A percentile compares a stretch with the other conserved stretches of the same genome.
phyloP scores from a whole-genome alignment of 2,113 vertebrate genomes.

The Podarcis cretensis region DNA sequence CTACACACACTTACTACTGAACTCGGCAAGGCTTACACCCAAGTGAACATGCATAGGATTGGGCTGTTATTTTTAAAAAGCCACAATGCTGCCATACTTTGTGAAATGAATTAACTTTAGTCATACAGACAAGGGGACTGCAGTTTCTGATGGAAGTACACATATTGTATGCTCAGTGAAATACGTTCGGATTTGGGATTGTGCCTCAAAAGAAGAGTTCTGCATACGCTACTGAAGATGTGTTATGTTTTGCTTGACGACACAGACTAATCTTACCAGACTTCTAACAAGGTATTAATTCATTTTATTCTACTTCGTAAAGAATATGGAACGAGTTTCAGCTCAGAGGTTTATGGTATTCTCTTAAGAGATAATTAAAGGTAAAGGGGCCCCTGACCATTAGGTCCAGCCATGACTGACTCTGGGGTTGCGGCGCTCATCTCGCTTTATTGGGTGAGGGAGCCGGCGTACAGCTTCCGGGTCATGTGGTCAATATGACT shows the following conservation, averaged over 20 bases:
- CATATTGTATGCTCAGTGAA: slow-evolving; percentile 58
- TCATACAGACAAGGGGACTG: slow-evolving; percentile 41
- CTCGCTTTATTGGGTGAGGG: no score
- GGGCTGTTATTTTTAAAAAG: background rate
- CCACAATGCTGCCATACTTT: background rate
- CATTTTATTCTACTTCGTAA: slow-evolving; percentile 14
- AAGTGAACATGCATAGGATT: background rate
- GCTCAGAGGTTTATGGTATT: background rate
- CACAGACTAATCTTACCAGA: background rate
- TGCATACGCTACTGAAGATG: slow-evolving; percentile 59
- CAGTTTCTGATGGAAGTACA: slow-evolving; percentile 65
- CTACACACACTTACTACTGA: background rate
- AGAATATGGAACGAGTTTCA: slow-evolving; percentile 24
- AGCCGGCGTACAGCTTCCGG: no score
- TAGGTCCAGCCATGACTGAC: no score
- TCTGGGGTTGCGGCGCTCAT: no score
- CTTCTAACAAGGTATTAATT: slow-evolving; percentile 16
- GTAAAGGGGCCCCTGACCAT: no score
- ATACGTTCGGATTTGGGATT: slow-evolving; percentile 49
- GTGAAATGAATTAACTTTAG: slow-evolving; percentile 57
- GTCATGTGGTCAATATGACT: no score
- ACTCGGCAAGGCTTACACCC: background rate
- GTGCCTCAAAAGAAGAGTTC: accelerated
- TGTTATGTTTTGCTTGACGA: slow-evolving; percentile 56
- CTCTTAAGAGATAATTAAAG: slow-evolving; percentile 23